Base-by-base conservation (phyloP, 2,113 vertebrate species). In the Sialia sialis region DNA sequence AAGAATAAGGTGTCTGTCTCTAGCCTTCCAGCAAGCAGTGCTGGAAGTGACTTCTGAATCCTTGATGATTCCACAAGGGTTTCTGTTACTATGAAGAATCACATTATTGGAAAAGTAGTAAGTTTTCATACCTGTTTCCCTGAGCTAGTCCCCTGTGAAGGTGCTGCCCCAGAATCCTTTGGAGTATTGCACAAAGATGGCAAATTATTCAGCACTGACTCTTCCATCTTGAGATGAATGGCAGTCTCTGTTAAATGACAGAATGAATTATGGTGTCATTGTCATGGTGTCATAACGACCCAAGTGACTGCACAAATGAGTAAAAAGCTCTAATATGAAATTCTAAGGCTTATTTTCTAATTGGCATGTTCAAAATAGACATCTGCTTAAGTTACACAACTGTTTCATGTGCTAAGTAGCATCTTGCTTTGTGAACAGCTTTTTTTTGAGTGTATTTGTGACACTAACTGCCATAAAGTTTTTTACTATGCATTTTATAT, bases 141-240 rank as follows among this genome's bases (percentile, higher is more conserved):
- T 85, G 96, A 96, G 75, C 77, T 80, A 60, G 75, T 60, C 32
- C 52, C 79, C 43, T 95, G 66, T 29, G 48, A 94, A 97, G 54
- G 84, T 97, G 34, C 86, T 94, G 48, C 94, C 68, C 69, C 75
- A 48, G 93, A 58, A 91, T 93, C 43, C 81, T 94, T 84, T 36
- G 98, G 97, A 55, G 98, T 97, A 48, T 14, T 46, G 48, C 69
- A 96, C 21, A 78, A 80, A 25, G 96, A 41, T 4, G 89, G 74
- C 30, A 68, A 43, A 92, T 95, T 94, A n/a, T 49, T 89, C 59
- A 94, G 51, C 80, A 91, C 89, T 30, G 97, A 93, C 30, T 94
- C 92, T 58, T 98, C 98, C 98, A 98, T 98, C 43, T 69, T 14
- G 3, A 73, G 29, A 54, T 10, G 1, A 21, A 14, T 0, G 52